Base-by-base conservation (phyloP, 2,888 invertebrate species). In the Strigamia transsilvanica region DNA sequence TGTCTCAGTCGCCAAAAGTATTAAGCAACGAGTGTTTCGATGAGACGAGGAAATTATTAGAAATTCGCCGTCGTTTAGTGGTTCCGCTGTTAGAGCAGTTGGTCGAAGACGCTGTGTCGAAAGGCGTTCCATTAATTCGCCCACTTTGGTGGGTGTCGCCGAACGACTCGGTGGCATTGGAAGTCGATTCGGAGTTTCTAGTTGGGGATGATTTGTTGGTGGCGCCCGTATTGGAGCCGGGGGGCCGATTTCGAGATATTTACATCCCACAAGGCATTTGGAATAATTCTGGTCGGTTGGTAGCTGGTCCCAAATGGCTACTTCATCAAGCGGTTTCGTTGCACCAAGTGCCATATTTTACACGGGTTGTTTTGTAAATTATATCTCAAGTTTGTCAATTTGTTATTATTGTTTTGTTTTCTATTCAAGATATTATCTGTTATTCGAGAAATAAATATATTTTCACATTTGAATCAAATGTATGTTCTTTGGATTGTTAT, bases 201-300 rank as follows among this genome's bases (percentile, higher is more conserved):
- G 92, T 98, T 0, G 97, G 97, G 0, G 94, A 94, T 85, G 94
- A 96, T 87, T 90, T 97, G 0, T 94, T 97, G 42, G 96, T 97
- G 0, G 97, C 97, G 0, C 97, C 97, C 0, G 92, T 97, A 80
- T 87, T 97, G 42, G 90, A 92, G 81, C 90, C 92, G 0, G 93
- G 93, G 0, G 90, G 91, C 61, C 91, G 92, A 38, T 91, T 92
- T 84, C 84, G 96, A 94, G 85, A 88, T 82, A 94, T 98, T 82
- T 97, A 97, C 87, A 90, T 96, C 38, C 97, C 97, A 0, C 93
- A 93, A 34, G 98, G 97, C 0, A 93, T 95, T 0, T 98, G 98
- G 98, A 93, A 93, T 86, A 96, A 97, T 12, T 83, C 82, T 1
- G 84, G 85, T 10, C 82, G 84, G 0, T 85, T 87, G 0, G 88